Conservation (phyloP, 2,888 invertebrate genomes). For the Timandra comae region DNA sequence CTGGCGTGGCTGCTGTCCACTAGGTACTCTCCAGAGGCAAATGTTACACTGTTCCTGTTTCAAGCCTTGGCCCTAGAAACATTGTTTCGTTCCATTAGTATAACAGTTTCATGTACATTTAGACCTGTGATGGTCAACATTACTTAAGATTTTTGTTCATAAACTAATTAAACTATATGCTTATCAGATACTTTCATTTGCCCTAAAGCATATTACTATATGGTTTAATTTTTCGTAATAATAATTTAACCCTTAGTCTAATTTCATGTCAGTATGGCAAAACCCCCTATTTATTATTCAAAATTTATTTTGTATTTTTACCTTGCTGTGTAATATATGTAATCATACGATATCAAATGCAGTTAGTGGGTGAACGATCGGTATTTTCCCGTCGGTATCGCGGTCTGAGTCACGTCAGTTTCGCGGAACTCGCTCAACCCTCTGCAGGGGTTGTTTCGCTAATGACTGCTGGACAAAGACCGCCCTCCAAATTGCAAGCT, state of each 20-base stretch:
- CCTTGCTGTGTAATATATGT: conserved; percentile 40
- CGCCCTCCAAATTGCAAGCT: conserved; percentile 51
- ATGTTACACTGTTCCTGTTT: conserved; percentile 39
- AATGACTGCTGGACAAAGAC: conserved; percentile 64
- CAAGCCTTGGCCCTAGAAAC: conserved; percentile 20
- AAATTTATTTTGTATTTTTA: too few species aligned
- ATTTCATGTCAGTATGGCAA: too few species aligned
- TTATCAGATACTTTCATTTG: too few species aligned
- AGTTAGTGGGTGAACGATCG: conserved; percentile 54
- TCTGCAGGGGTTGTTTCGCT: conserved; percentile 59
- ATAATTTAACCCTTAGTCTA: too few species aligned
- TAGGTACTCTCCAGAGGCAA: conserved; percentile 22
- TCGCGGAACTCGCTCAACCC: conserved; percentile 66
- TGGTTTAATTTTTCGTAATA: too few species aligned
- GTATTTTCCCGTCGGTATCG: conserved; percentile 53
- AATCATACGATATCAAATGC: conserved; percentile 45
- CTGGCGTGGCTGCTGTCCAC: conserved; percentile 36
- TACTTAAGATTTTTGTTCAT: too few species aligned
- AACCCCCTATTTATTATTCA: too few species aligned
- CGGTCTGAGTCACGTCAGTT: conserved; percentile 59
- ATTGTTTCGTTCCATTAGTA: too few species aligned
- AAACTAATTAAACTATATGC: too few species aligned
- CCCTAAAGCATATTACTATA: too few species aligned
- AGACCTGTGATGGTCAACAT: too few species aligned
- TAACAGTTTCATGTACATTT: too few species aligned